phyloP scores from a whole-genome alignment of 2,113 vertebrate genomes.

The Periophthalmus modestus region DNA sequence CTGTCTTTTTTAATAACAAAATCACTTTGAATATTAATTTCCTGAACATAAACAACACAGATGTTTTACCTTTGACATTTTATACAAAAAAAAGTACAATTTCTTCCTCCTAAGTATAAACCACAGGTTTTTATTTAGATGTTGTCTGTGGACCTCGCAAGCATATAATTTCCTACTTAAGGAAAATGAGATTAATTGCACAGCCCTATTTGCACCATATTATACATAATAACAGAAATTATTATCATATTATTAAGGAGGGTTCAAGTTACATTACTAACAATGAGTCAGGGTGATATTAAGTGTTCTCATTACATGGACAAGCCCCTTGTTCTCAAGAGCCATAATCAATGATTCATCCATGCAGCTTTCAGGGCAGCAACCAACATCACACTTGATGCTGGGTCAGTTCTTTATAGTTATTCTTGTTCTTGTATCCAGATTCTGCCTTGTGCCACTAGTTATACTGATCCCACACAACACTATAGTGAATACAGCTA shows the following conservation, averaged over 20 bases:
- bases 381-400: background rate
- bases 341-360: background rate
- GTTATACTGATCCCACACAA: too few species aligned
- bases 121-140: too few species aligned
- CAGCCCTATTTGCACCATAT: background rate
- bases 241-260: background rate
- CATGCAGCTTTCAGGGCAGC: background rate
- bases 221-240: background rate
- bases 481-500: too few species aligned
- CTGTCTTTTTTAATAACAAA: too few species aligned
- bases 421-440: background rate
- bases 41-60: too few species aligned
- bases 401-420: background rate
- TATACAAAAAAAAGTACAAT: too few species aligned
- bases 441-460: too few species aligned
- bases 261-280: background rate
- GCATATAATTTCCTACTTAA: too few species aligned
- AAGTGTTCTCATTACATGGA: slow-evolving; percentile 1
- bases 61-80: too few species aligned
- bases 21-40: too few species aligned
- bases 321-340: background rate
- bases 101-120: too few species aligned
- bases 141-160: too few species aligned
- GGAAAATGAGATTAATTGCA: background rate
- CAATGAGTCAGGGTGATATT: background rate